These are phyloP conservation scores for Bradysia coprophila DNA, from an alignment of 1,140 invertebrate genomes.

Conservation along the genomic window DNA sequence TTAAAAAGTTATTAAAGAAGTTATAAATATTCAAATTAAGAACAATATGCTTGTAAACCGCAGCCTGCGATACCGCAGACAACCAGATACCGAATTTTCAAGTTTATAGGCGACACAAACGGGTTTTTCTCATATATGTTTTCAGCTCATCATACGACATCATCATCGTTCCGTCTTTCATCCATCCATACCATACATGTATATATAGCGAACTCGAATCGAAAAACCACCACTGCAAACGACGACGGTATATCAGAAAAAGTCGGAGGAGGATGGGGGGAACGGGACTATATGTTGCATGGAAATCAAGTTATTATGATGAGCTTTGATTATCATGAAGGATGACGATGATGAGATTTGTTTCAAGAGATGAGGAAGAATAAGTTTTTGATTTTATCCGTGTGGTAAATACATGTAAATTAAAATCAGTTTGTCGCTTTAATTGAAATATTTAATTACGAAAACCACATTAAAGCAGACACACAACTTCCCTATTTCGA, in stretches of 20 bases:
- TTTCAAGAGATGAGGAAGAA: no score
- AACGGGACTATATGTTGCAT: no score
- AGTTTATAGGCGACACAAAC: background rate
- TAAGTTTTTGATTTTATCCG: background rate
- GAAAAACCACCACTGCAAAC: no score
- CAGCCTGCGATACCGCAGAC: background rate
- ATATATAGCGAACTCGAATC: no score
- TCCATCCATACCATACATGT: no score
- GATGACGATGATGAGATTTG: no score
- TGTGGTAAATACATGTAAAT: slow-evolving; percentile 3
- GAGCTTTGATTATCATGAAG: no score
- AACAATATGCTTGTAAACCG: background rate
- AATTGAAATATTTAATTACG: slow-evolving; percentile 2
- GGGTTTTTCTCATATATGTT: background rate
- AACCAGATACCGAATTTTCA: background rate
- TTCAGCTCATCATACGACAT: no score
- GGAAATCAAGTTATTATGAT: no score
- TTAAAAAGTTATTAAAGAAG: background rate
- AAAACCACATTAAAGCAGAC: background rate
- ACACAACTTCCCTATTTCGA: background rate
- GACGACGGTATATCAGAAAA: no score
- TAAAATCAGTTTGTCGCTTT: slow-evolving; percentile 2
- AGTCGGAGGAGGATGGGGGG: no score
- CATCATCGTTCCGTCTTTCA: no score
- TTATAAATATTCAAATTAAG: background rate